Conservation (phyloP, 1,140 invertebrate genomes). For the Charaxes varanes region DNA sequence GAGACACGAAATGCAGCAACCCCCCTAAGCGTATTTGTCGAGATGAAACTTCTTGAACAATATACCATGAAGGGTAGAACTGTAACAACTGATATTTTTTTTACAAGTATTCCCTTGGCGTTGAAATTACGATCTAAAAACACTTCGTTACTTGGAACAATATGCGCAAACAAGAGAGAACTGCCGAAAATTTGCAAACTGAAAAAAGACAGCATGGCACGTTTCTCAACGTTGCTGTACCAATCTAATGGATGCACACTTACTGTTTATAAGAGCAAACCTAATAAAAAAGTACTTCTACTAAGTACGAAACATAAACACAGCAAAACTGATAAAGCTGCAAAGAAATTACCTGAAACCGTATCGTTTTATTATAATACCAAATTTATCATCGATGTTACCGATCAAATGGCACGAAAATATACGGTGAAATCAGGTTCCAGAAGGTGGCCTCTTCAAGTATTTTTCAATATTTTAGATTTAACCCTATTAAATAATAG, state of each 20-base stretch:
- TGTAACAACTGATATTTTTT: conserved; percentile 17
- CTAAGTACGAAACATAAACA: conserved; percentile 17
- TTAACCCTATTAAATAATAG: conserved; percentile 14
- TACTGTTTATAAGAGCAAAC: conserved; percentile 16
- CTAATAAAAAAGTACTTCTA: conserved; percentile 14
- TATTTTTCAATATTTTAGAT: conserved; percentile 17
- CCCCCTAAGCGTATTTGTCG: conserved; percentile 10
- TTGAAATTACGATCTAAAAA: conserved; percentile 5
- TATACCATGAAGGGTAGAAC: conserved; percentile 12
- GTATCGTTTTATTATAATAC: conserved; percentile 19
- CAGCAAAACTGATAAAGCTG: conserved; percentile 10
- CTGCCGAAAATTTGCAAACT: conserved; percentile 6
- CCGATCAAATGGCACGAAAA: conserved; percentile 16
- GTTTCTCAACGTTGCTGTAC: conserved; percentile 12
- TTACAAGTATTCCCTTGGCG: conserved; percentile 14
- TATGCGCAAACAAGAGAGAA: conserved; percentile 9
- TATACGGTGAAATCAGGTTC: conserved; percentile 11
- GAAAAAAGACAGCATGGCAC: conserved; percentile 12
- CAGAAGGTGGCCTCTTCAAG: conserved; percentile 9
- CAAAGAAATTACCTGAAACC: conserved; percentile 14
- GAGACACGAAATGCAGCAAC: conserved; percentile 4
- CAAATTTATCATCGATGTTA: conserved; percentile 16
- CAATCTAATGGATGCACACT: conserved; percentile 11
- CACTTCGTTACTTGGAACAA: conserved; percentile 12
- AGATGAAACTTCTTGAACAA: conserved; percentile 11